A percentile compares a stretch with the other conserved stretches of the same genome.
Conservation (phyloP, 1,140 invertebrate species). For the Drosophila navojoa region DNA sequence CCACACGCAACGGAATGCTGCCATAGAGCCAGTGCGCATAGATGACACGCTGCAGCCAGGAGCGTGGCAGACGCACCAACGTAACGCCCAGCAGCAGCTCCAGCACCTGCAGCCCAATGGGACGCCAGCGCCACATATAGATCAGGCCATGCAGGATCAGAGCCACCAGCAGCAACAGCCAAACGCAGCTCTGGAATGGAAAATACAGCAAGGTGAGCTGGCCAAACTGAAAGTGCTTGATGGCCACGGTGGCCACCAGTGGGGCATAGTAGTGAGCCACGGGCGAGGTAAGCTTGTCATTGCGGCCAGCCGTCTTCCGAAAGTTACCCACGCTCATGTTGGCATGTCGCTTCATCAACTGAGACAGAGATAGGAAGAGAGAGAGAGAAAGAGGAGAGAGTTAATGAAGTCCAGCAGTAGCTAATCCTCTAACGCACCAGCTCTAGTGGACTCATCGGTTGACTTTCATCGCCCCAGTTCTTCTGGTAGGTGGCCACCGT, state of each 20-base stretch:
- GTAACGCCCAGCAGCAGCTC: constrained; percentile 53
- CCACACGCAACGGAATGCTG: constrained; percentile 56
- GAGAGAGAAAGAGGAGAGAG: background rate
- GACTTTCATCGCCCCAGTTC: constrained; percentile 18
- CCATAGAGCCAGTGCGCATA: constrained; percentile 67
- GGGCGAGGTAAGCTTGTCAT: constrained; percentile 46
- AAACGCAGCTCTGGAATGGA: constrained; percentile 51
- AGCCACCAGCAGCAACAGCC: constrained; percentile 39
- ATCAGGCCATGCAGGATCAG: constrained; percentile 37
- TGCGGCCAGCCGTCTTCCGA: constrained; percentile 38
- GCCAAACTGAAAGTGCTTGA: constrained; percentile 46
- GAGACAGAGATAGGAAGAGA: background rate
- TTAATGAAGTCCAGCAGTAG: background rate
- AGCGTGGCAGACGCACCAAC: constrained; percentile 33
- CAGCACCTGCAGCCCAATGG: constrained; percentile 41
- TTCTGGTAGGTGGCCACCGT: constrained; percentile 28
- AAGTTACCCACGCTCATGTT: constrained; percentile 67
- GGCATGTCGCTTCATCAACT: constrained; percentile 37
- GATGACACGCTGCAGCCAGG: constrained; percentile 58
- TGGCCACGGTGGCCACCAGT: constrained; percentile 52
- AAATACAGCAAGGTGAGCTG: constrained; percentile 47
- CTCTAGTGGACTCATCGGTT: constrained; percentile 41
- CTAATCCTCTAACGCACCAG: constrained; percentile 25
- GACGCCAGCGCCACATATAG: constrained; percentile 31
- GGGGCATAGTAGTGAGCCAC: constrained; percentile 62